These are phyloP conservation scores for Thomomys bottae DNA, from an alignment of 2,113 vertebrate genomes.

Conservation along the genomic window DNA sequence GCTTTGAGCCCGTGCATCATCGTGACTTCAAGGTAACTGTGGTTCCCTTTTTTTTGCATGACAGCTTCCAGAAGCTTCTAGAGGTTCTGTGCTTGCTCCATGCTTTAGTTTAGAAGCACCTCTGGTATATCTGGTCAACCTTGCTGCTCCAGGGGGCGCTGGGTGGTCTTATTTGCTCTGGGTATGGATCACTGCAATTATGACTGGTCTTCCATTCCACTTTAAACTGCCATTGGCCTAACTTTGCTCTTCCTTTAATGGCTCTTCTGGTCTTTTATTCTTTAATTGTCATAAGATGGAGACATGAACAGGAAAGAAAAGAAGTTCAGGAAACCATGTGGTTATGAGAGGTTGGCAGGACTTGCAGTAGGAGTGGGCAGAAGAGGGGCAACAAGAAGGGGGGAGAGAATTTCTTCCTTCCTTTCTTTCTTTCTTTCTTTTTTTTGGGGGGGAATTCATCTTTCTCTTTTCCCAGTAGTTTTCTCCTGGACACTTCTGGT, in stretches of 20 bases:
- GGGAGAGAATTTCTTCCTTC: not conserved
- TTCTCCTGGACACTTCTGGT: not conserved
- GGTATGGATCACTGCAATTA: not conserved
- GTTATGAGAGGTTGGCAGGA: not conserved
- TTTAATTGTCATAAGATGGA: not conserved
- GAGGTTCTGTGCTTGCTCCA: not conserved
- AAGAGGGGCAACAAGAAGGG: too few relatives aligned
- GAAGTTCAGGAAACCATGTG: accelerated
- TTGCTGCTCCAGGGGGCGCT: not conserved
- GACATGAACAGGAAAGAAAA: not conserved
- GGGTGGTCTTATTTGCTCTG: not conserved
- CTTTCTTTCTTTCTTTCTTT: too few relatives aligned
- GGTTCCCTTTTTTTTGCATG: not conserved
- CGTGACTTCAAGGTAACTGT: not conserved
- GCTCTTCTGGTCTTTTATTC: not conserved
- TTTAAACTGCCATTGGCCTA: not conserved
- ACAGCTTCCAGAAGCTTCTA: not conserved
- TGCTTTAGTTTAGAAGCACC: not conserved
- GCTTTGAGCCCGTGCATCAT: not conserved
- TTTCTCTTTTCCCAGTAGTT: not conserved
- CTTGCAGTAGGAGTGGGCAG: not conserved
- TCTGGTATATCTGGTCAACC: not conserved
- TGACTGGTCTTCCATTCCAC: not conserved
- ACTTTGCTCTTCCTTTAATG: not conserved
- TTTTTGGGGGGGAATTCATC: not conserved